Percentiles rank a stretch among this genome's conserved stretches.
phyloP scores from a whole-genome alignment of 2,888 invertebrate species.

The Ormyrus labotus region DNA sequence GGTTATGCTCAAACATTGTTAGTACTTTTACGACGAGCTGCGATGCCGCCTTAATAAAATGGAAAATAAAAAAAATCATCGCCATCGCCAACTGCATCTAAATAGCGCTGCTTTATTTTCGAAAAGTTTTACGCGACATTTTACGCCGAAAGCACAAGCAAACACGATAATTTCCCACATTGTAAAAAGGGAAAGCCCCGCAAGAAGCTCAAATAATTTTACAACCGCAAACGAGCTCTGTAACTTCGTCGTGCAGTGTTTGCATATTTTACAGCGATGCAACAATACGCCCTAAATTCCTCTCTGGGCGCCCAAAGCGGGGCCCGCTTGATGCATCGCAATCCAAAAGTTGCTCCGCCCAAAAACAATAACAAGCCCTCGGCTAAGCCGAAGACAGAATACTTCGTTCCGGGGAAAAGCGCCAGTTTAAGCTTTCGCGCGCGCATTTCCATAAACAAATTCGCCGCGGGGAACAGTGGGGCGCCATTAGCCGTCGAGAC shows the following conservation, averaged over 20 bases:
- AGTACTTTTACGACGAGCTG: background rate
- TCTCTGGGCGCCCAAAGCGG: background rate
- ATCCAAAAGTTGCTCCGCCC: too few species aligned
- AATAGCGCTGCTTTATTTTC: background rate
- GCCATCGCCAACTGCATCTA: conserved; percentile 5
- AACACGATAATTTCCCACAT: too few species aligned
- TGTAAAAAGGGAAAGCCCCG: too few species aligned
- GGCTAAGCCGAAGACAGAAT: background rate
- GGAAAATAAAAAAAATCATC: conserved; percentile 10
- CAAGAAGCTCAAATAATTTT: too few species aligned
- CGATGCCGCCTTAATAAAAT: background rate
- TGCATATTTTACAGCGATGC: too few species aligned
- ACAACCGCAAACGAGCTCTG: too few species aligned
- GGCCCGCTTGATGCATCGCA: background rate
- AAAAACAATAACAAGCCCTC: background rate
- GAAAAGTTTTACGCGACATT: background rate
- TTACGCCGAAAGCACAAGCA: too few species aligned
- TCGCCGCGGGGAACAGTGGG: background rate
- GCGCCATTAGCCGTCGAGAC: conserved; percentile 19
- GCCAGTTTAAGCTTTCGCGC: background rate
- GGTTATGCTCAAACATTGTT: background rate
- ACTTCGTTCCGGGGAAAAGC: background rate
- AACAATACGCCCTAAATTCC: background rate
- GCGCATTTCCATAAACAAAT: conserved; percentile 33
- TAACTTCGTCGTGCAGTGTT: too few species aligned